Base-by-base conservation (phyloP, 2,888 invertebrate species). In the Xiphydria camelus region DNA sequence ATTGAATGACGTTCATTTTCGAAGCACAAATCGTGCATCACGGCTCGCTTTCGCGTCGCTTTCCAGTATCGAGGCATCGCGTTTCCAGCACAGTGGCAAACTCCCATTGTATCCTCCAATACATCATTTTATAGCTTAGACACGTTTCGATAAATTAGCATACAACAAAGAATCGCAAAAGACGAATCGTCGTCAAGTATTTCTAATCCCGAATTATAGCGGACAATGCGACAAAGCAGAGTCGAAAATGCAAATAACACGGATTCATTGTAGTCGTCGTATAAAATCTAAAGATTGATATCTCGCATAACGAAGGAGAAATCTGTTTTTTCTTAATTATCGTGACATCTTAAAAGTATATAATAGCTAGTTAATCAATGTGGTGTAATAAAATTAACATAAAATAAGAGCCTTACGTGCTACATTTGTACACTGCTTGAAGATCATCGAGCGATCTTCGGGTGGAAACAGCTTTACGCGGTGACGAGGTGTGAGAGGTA, bases 391-490 rank as follows among this genome's bases (percentile, higher is more conserved):
- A 43, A 26, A 34, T 20, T 36, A 15, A 9, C 10, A 26, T 53
- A 58, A 59, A 62, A 57, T 67, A 66, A 55, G 66, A 66, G 67
- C n/a, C 64, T 61, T 66, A 67, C 53, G 47, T 60, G 50, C 57
- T 59, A 67, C 43, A 57, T 65, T 66, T 67, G 65, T 66, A 67
- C 65, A 60, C 60, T 57, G 56, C 63, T 58, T 58, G 57, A 59
- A 56, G 58, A 51, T 50, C 32, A 42, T 42, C 41, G 29, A 19
- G 4, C 12, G 21, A 36, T 36, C 21, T 36, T 22, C 12, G 5
- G 5, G 6, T 7, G n/a, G n/a, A n/a, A n/a, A n/a, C n/a, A n/a
- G n/a, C n/a, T n/a, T n/a, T n/a, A n/a, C n/a, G n/a, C n/a, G n/a
- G n/a, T n/a, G n/a, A n/a, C n/a, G n/a, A n/a, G n/a, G n/a, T n/a